Evolutionary conservation across 1,140 invertebrate genomes (phyloP).

Genomic region (Tetraneura akinire): DNA sequence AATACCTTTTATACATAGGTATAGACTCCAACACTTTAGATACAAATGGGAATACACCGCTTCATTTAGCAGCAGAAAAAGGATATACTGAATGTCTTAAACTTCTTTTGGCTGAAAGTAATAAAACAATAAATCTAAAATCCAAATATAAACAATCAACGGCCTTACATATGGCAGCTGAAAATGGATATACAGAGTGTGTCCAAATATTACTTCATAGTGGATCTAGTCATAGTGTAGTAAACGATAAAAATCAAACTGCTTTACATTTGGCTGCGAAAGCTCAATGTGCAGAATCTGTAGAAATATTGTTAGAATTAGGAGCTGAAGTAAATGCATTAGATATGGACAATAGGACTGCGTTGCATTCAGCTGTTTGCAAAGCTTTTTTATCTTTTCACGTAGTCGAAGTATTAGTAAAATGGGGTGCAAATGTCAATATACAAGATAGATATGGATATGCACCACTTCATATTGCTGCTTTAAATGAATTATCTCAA

Average conservation of each 20-base stretch:
- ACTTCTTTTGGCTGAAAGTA: constrained; percentile 54
- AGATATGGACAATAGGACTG: constrained; percentile 75
- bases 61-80: constrained; percentile 76
- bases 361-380: constrained; percentile 76
- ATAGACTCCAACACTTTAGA: constrained; percentile 70
- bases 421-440: constrained; percentile 80
- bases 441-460: constrained; percentile 85
- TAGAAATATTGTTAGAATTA: constrained; percentile 72
- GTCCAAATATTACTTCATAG: constrained; percentile 71
- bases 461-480: constrained; percentile 84
- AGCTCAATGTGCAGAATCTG: constrained; percentile 75
- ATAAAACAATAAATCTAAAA: constrained; percentile 54
- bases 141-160: constrained; percentile 60
- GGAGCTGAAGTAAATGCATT: constrained; percentile 73
- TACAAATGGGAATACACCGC: constrained; percentile 71
- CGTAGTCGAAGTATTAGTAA: constrained; percentile 72
- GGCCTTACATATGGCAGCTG: constrained; percentile 78
- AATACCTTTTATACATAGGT: constrained; percentile 71
- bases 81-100: constrained; percentile 70
- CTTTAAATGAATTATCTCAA: constrained; percentile 78
- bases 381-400: constrained; percentile 75
- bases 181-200: constrained; percentile 71
- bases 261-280: constrained; percentile 76
- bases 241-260: constrained; percentile 75
- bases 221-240: constrained; percentile 70